Percentiles rank a stretch among this genome's conserved stretches.
These are phyloP conservation scores for Apamea anceps DNA, from an alignment of 2,888 invertebrate species.

Conservation along the genomic window DNA sequence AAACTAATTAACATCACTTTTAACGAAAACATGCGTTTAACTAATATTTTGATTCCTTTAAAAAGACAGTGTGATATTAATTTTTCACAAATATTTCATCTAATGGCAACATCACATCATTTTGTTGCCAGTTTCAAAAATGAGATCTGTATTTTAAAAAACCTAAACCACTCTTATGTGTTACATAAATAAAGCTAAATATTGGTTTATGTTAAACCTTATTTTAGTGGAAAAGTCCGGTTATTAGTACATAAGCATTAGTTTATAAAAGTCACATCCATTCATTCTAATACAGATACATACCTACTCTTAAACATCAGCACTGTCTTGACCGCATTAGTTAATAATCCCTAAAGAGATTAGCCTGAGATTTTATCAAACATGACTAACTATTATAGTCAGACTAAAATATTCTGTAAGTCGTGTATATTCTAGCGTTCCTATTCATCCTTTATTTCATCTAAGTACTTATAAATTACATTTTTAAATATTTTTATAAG, in stretches of 20 bases:
- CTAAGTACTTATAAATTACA: no score
- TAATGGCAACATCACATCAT: slow-evolving; percentile 1
- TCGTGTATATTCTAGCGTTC: neutral
- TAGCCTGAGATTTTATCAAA: slow-evolving; percentile 26
- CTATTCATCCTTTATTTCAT: neutral
- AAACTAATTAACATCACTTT: slow-evolving; percentile 11
- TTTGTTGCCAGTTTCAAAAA: slow-evolving; percentile 20
- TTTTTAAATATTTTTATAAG: no score
- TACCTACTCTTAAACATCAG: slow-evolving; percentile 22
- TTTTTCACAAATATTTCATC: neutral
- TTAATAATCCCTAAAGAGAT: slow-evolving; percentile 26
- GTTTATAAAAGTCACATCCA: neutral
- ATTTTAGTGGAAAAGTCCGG: neutral
- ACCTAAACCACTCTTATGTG: neutral
- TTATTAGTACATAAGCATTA: neutral
- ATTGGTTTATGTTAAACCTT: neutral
- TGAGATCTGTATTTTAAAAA: neutral
- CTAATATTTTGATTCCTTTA: neutral
- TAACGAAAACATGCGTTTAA: neutral
- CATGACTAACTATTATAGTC: neutral
- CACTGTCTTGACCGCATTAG: slow-evolving; percentile 4
- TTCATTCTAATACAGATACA: slow-evolving; percentile 1
- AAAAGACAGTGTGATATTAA: neutral
- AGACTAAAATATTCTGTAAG: neutral
- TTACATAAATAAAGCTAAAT: neutral